A percentile compares a stretch with the other conserved stretches of the same genome.
These are phyloP conservation scores for Furnarius figulus DNA, from an alignment of 2,113 vertebrate genomes.

Conservation along the genomic window DNA sequence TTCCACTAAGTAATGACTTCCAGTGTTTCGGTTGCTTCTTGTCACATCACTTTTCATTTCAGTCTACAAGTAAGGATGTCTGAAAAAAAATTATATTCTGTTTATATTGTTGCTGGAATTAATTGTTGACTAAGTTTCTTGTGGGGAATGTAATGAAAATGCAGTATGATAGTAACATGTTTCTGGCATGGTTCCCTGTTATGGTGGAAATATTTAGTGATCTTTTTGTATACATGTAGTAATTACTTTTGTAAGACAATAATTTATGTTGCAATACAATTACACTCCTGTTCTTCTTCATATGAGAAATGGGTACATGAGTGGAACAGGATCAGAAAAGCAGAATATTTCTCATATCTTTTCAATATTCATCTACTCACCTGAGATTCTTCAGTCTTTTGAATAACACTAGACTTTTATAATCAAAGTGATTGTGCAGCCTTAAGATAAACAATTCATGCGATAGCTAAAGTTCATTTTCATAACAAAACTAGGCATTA, in stretches of 20 bases:
- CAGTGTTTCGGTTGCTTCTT: background rate
- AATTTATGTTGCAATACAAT: conserved; percentile 18
- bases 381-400: conserved; percentile 53
- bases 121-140: background rate
- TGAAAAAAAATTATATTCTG: background rate
- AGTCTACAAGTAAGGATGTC: background rate
- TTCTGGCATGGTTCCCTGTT: background rate
- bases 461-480: conserved; percentile 63
- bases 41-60: background rate
- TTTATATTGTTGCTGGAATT: background rate
- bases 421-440: conserved; percentile 33
- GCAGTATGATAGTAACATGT: background rate
- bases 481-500: conserved; percentile 56
- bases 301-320: background rate
- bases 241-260: conserved; percentile 27
- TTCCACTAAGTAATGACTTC: background rate
- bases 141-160: background rate
- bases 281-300: background rate
- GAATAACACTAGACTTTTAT: conserved; percentile 40
- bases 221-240: conserved; percentile 4
- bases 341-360: conserved; percentile 14
- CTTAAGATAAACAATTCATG: conserved; percentile 67
- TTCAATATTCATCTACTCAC: conserved; percentile 49
- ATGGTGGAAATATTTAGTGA: conserved; percentile 3
- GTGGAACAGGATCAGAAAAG: background rate